Conservation (phyloP, 2,888 invertebrate genomes). For the Macaria liturata region DNA sequence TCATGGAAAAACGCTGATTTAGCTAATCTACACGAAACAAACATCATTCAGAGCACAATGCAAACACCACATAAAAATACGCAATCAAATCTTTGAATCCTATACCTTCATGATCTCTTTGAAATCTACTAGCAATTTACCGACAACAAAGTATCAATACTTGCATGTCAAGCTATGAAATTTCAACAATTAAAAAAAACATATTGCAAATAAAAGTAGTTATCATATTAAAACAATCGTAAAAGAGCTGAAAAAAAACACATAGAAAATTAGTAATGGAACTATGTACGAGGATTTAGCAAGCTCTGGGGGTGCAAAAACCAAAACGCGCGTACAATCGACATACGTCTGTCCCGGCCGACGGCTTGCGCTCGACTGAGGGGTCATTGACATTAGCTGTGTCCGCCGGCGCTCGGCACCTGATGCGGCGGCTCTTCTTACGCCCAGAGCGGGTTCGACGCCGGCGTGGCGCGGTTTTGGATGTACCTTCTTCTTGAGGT, state of each 20-base stretch:
- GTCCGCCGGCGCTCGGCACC: slow-evolving; percentile 37
- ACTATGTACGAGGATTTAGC: neutral
- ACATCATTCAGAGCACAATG: too few relatives aligned
- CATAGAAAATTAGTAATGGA: slow-evolving; percentile 2
- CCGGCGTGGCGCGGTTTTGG: slow-evolving; percentile 50
- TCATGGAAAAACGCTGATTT: too few relatives aligned
- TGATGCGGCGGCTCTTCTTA: slow-evolving; percentile 56
- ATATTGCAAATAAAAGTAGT: too few relatives aligned
- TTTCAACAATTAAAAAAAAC: too few relatives aligned
- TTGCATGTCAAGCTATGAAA: too few relatives aligned
- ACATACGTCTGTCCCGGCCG: slow-evolving; percentile 22
- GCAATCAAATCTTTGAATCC: too few relatives aligned
- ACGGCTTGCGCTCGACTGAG: neutral
- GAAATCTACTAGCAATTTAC: too few relatives aligned
- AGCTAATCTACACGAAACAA: too few relatives aligned
- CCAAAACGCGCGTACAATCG: slow-evolving; percentile 26
- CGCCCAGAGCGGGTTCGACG: slow-evolving; percentile 68
- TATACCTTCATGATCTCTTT: too few relatives aligned
- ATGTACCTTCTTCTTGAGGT: slow-evolving; percentile 6
- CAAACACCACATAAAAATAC: too few relatives aligned
- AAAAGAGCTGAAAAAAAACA: neutral
- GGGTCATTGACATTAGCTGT: neutral
- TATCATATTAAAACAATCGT: too few relatives aligned
- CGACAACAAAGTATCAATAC: too few relatives aligned
- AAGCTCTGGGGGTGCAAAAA: slow-evolving; percentile 17